Evolutionary conservation across 1,140 invertebrate genomes (phyloP), one percentile per base, ranked within the genome.

Genomic region (Cephus cinctus): DNA sequence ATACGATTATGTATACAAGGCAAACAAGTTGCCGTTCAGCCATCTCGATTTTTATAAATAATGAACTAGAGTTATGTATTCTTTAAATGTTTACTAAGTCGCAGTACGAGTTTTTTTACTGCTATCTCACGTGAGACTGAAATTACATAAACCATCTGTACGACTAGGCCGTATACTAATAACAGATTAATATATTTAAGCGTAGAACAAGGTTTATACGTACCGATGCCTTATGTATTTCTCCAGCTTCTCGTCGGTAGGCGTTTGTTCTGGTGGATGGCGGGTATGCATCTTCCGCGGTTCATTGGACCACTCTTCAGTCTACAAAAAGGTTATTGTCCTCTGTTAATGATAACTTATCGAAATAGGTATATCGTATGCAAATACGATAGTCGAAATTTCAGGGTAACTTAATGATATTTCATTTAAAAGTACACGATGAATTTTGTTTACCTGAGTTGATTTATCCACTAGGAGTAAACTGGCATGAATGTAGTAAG

Each of bases 401-500:
- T 1, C 18, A 3, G 35, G 38, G 27, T 23, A 16, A 21, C 4
- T 14, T 9, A 8, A 52, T 35, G 21, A 36, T 12, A 30, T 11
- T 30, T 43, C 14, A 49, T 15, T 35, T 22, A 18, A 15, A 15
- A 22, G 2, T 21, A 41, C 11, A 22, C 25, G 20, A 31, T 23
- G 8, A 39, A 23, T 21, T n/a, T n/a, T n/a, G n/a, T n/a, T 55
- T 77, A 87, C 86, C 81, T 89, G 86, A 57, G 86, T 89, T 36
- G 86, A 82, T 77, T 88, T 89, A 68, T 90, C 85, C 27, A 89
- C 80, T 71, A 87, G 81, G 48, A 88, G 73, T 47, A 81, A 76
- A 48, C 80, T 83, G 57, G 80, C 79, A 68, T 86, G 83, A 50
- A 83, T 79, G 57, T 80, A 81, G 59, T 84, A 83, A 52, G 79